phyloP scores from a whole-genome alignment of 2,888 invertebrate species.

The Stenodera caucasica region DNA sequence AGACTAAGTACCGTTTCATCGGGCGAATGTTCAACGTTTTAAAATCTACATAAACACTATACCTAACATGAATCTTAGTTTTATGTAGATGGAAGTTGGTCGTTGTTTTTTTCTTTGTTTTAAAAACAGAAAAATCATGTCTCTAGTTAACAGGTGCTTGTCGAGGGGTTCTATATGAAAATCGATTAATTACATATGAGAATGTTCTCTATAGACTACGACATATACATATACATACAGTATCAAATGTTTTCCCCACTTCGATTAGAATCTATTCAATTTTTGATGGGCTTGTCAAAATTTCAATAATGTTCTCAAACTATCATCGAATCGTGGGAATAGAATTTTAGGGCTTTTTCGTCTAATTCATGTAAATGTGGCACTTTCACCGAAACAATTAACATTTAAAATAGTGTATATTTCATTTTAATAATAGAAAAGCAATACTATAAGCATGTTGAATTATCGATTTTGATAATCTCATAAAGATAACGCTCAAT shows the following conservation, averaged over 20 bases:
- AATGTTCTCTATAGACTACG: no score
- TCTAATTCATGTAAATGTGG: no score
- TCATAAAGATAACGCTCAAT: neutral
- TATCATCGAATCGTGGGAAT: neutral
- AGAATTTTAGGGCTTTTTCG: no score
- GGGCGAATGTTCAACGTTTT: conserved; percentile 7
- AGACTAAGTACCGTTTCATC: conserved; percentile 3
- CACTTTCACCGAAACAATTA: neutral
- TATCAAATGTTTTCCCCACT: no score
- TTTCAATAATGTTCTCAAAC: neutral
- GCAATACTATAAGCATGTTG: neutral
- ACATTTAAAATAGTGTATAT: neutral
- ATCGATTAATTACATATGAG: no score
- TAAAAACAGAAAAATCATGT: conserved; percentile 1
- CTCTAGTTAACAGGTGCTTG: neutral
- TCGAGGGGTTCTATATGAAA: no score
- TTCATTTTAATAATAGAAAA: neutral
- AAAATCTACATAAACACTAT: conserved; percentile 8
- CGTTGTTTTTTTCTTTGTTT: neutral
- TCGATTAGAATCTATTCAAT: neutral
- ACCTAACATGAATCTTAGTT: conserved; percentile 3
- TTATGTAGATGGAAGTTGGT: neutral
- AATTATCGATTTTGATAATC: neutral
- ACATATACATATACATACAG: no score
- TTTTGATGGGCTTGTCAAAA: neutral